These are phyloP conservation scores for Agrotis clavis DNA, from an alignment of 2,888 invertebrate species.

Conservation along the genomic window DNA sequence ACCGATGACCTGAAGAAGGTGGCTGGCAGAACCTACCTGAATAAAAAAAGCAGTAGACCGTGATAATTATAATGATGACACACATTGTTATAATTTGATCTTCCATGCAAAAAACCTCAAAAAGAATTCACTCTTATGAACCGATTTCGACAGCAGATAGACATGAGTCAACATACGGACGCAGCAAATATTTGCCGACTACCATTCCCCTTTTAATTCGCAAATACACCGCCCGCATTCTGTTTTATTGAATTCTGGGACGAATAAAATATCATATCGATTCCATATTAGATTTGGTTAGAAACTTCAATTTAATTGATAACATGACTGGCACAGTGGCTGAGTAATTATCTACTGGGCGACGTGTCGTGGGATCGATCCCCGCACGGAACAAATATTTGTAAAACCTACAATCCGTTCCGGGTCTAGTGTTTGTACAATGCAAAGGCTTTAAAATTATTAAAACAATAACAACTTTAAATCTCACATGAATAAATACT, in stretches of 20 bases:
- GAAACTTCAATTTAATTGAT: not conserved
- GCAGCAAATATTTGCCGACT: constrained; percentile 59
- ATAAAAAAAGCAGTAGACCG: no score
- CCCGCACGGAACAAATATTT: no score
- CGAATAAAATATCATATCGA: constrained; percentile 22
- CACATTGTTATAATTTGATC: not conserved
- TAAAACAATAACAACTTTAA: constrained; percentile 28
- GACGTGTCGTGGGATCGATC: no score
- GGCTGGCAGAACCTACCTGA: no score
- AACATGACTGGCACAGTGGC: no score
- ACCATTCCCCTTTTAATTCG: constrained; percentile 66
- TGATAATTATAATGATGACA: no score
- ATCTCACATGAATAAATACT: constrained; percentile 26
- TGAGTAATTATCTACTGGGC: no score
- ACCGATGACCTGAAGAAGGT: no score
- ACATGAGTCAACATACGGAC: constrained; percentile 49
- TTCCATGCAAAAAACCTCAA: not conserved
- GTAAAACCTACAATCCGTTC: no score
- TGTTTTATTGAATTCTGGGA: constrained; percentile 46
- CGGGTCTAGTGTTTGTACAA: no score
- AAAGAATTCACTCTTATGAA: constrained; percentile 26
- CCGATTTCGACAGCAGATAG: constrained; percentile 10
- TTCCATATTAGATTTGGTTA: not conserved
- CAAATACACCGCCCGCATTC: constrained; percentile 67
- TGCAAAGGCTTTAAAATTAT: not conserved